Conservation (phyloP, 2,888 invertebrate species). For the Stegophylla sp. region DNA sequence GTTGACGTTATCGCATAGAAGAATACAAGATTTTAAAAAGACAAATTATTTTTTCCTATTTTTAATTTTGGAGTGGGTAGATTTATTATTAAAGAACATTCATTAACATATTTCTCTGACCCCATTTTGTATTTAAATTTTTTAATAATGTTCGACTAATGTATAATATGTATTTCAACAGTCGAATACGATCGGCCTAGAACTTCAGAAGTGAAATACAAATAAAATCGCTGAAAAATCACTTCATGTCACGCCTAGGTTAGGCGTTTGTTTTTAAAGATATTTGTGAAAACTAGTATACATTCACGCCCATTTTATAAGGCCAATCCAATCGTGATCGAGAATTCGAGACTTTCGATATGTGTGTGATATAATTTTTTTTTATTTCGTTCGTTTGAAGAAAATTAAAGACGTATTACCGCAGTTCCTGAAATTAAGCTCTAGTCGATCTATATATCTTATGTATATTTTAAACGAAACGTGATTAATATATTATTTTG, state of each 20-base stretch:
- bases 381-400: background rate
- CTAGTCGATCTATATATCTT: background rate
- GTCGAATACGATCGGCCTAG: no score
- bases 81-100: no score
- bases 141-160: no score
- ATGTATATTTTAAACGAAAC: background rate
- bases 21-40: background rate
- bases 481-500: background rate
- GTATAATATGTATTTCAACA: no score
- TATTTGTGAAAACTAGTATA: conserved; percentile 21
- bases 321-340: conserved; percentile 25
- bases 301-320: conserved; percentile 32
- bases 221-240: no score
- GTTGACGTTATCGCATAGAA: no score
- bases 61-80: conserved; percentile 3
- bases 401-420: background rate
- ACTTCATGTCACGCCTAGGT: no score
- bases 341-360: background rate
- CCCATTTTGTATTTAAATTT: no score
- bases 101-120: no score
- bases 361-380: background rate
- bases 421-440: background rate
- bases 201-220: no score
- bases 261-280: no score
- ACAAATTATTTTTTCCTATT: conserved; percentile 14